Conservation (phyloP, 1,140 invertebrate species). For the Hormaphis cornu region DNA sequence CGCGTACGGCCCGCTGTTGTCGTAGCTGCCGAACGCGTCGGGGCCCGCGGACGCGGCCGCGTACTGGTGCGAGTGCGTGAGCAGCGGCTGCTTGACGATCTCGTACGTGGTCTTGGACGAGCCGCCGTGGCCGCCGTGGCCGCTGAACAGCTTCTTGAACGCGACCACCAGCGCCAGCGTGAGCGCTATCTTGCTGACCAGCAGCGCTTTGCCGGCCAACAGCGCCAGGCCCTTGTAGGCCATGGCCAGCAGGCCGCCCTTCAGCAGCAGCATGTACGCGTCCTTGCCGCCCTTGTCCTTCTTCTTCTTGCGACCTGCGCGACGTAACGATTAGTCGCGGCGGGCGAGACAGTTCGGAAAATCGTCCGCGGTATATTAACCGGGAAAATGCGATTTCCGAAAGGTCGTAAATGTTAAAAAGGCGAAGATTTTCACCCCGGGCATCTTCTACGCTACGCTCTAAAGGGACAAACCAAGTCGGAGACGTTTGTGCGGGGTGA, state of each 20-base stretch:
- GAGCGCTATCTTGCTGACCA: conserved; percentile 64
- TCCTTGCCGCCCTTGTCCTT: conserved; percentile 50
- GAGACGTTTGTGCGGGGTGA: too few species aligned
- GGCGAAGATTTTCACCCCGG: too few species aligned
- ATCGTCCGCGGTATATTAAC: too few species aligned
- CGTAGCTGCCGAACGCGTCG: conserved; percentile 40
- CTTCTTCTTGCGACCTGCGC: conserved; percentile 40
- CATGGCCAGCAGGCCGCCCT: conserved; percentile 59
- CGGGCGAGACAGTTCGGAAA: too few species aligned
- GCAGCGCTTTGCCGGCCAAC: conserved; percentile 60
- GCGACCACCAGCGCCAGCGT: conserved; percentile 63
- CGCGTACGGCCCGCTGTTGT: conserved; percentile 43
- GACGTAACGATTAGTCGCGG: too few species aligned
- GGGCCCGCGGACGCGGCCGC: conserved; percentile 59
- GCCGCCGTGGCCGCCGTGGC: conserved; percentile 47
- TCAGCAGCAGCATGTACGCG: conserved; percentile 54
- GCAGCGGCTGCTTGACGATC: conserved; percentile 73
- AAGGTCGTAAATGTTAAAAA: too few species aligned
- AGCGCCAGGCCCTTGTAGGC: conserved; percentile 63
- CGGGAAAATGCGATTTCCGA: too few species aligned
- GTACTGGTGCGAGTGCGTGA: conserved; percentile 64
- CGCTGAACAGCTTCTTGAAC: conserved; percentile 60
- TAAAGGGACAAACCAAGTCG: too few species aligned
- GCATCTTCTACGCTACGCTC: too few species aligned
- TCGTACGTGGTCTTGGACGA: conserved; percentile 72